These are phyloP conservation scores for Netelia virgata DNA, from an alignment of 2,888 invertebrate species.

Conservation along the genomic window DNA sequence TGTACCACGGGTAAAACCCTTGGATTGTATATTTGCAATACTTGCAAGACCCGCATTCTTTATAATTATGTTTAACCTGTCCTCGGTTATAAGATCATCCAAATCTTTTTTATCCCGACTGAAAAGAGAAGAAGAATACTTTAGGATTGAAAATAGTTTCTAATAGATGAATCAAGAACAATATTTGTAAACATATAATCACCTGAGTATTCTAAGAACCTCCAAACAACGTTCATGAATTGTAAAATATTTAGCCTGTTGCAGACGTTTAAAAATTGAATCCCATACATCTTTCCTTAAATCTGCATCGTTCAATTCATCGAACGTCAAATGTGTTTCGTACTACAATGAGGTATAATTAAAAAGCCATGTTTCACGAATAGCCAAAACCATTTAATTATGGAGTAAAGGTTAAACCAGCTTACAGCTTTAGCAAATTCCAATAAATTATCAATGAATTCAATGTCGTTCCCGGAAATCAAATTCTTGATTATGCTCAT, in stretches of 20 bases:
- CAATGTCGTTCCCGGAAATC: slow-evolving; percentile 75
- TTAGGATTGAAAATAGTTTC: slow-evolving; percentile 64
- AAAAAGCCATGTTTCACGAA: neutral
- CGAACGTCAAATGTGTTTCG: slow-evolving; percentile 87
- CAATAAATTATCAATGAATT: slow-evolving; percentile 77
- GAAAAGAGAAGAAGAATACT: slow-evolving; percentile 75
- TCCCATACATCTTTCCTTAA: slow-evolving; percentile 88
- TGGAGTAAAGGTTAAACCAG: slow-evolving; percentile 25
- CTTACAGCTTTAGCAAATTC: slow-evolving; percentile 85
- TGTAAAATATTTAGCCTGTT: slow-evolving; percentile 84
- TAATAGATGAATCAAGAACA: no score
- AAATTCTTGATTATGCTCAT: slow-evolving; percentile 76
- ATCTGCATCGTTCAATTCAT: slow-evolving; percentile 87
- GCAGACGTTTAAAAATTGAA: slow-evolving; percentile 87
- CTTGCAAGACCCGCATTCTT: slow-evolving; percentile 88
- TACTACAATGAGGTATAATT: slow-evolving; percentile 83
- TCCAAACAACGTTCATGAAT: slow-evolving; percentile 87
- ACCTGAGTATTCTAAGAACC: slow-evolving; percentile 90
- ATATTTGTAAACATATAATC: slow-evolving; percentile 32
- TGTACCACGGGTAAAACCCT: slow-evolving; percentile 78
- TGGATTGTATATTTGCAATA: slow-evolving; percentile 82
- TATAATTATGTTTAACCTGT: slow-evolving; percentile 89
- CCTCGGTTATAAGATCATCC: slow-evolving; percentile 89
- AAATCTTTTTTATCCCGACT: slow-evolving; percentile 93
- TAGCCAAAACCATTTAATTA: neutral